phyloP scores from a whole-genome alignment of 2,113 vertebrate species.

The Sylvilagus bachmani region DNA sequence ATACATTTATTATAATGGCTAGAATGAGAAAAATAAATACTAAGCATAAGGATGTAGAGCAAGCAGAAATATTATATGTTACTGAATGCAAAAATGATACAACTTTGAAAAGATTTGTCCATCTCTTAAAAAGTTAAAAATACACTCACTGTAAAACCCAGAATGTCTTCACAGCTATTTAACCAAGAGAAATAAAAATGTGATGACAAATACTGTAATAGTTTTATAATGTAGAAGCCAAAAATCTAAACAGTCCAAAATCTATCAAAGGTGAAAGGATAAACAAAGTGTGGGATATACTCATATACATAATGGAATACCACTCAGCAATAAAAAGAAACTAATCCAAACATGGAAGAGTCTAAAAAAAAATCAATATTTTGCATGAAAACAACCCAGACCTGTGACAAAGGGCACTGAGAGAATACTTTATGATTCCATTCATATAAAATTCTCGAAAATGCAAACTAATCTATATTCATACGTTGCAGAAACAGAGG shows the following conservation, averaged over 20 bases:
- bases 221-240: not conserved
- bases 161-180: constrained; percentile 13
- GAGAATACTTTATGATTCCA: not conserved
- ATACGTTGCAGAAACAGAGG: not conserved
- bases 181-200: constrained; percentile 56
- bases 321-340: constrained; percentile 10
- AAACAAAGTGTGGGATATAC: not conserved
- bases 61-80: not conserved
- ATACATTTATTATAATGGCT: not conserved
- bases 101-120: not conserved
- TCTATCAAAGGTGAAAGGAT: not conserved
- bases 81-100: not conserved
- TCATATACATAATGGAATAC: not conserved
- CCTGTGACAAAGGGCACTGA: not conserved
- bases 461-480: not conserved
- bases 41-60: constrained; percentile 13
- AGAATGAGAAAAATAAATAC: not conserved
- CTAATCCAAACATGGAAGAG: not conserved
- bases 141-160: not conserved
- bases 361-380: constrained; percentile 51
- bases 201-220: not conserved
- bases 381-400: constrained; percentile 26
- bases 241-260: constrained; percentile 17
- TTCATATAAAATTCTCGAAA: not conserved
- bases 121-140: constrained; percentile 50